A percentile compares a stretch with the other conserved stretches of the same genome.
These are phyloP conservation scores for Orchestia grillus DNA, from an alignment of 1,140 invertebrate species.

Conservation along the genomic window DNA sequence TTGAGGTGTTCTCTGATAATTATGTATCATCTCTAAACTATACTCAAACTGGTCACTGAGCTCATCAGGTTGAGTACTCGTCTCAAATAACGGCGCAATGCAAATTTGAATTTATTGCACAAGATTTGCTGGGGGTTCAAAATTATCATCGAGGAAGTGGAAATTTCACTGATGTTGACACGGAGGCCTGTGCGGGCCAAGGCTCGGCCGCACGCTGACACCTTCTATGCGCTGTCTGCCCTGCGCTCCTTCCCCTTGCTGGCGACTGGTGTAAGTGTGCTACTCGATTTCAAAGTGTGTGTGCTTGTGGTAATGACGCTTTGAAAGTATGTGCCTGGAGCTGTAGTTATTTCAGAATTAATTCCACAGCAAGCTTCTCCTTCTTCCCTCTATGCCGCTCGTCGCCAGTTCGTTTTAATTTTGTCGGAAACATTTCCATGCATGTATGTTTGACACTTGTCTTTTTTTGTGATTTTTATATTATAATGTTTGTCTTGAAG, in stretches of 20 bases:
- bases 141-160: not conserved
- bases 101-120: too few species aligned
- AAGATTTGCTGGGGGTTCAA: not conserved
- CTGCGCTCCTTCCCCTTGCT: not conserved
- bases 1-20: too few species aligned
- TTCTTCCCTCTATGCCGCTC: not conserved
- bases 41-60: not conserved
- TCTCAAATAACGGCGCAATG: not conserved
- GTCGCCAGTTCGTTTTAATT: too few species aligned
- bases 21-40: too few species aligned
- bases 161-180: not conserved
- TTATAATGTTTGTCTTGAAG: not conserved
- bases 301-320: not conserved
- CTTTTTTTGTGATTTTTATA: not conserved
- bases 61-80: not conserved
- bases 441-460: not conserved
- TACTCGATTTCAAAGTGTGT: not conserved
- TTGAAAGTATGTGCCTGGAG: not conserved
- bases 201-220: not conserved
- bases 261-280: not conserved
- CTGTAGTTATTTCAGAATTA: not conserved
- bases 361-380: not conserved
- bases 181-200: not conserved
- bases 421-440: not conserved
- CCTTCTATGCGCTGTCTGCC: not conserved